Percentiles rank a stretch among this genome's conserved stretches.
phyloP scores from a whole-genome alignment of 2,113 vertebrate genomes.

The Antennarius striatus region DNA sequence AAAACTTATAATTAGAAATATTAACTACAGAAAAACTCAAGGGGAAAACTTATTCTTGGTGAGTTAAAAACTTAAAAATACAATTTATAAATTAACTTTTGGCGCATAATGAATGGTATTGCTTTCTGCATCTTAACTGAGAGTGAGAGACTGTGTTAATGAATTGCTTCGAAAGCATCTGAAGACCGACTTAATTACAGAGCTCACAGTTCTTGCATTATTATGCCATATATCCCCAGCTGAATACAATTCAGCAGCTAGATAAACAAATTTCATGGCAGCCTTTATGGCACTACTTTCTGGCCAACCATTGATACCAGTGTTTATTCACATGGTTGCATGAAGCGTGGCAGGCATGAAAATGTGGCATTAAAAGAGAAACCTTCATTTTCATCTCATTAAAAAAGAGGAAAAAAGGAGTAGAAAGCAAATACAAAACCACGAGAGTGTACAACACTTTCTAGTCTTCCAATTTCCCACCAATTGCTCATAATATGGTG shows the following conservation, averaged over 20 bases:
- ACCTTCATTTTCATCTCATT: slow-evolving; percentile 89
- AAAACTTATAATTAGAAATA: slow-evolving; percentile 72
- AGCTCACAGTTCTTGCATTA: slow-evolving; percentile 73
- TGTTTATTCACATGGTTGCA: slow-evolving; percentile 82
- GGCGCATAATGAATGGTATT: slow-evolving; percentile 68
- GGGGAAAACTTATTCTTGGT: slow-evolving; percentile 61
- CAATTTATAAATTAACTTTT: slow-evolving; percentile 72
- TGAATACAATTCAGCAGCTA: slow-evolving; percentile 71
- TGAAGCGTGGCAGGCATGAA: slow-evolving; percentile 80
- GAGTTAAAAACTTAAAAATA: slow-evolving; percentile 64
- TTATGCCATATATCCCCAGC: slow-evolving; percentile 76
- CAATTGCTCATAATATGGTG: slow-evolving; percentile 49
- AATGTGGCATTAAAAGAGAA: slow-evolving; percentile 81
- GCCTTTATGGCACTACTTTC: slow-evolving; percentile 78
- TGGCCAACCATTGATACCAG: slow-evolving; percentile 79
- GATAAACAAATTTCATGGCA: slow-evolving; percentile 80
- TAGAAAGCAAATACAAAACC: slow-evolving; percentile 78
- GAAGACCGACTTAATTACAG: slow-evolving; percentile 81
- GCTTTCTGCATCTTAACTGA: slow-evolving; percentile 73
- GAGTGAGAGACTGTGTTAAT: slow-evolving; percentile 77
- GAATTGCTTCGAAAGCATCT: slow-evolving; percentile 81
- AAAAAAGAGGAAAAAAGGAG: slow-evolving; percentile 58
- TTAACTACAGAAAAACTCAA: slow-evolving; percentile 70
- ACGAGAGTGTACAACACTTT: slow-evolving; percentile 57
- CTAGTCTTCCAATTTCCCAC: slow-evolving; percentile 43